phyloP scores from a whole-genome alignment of 2,797 vertebrate species.

The Synaphobranchus kaupii region DNA sequence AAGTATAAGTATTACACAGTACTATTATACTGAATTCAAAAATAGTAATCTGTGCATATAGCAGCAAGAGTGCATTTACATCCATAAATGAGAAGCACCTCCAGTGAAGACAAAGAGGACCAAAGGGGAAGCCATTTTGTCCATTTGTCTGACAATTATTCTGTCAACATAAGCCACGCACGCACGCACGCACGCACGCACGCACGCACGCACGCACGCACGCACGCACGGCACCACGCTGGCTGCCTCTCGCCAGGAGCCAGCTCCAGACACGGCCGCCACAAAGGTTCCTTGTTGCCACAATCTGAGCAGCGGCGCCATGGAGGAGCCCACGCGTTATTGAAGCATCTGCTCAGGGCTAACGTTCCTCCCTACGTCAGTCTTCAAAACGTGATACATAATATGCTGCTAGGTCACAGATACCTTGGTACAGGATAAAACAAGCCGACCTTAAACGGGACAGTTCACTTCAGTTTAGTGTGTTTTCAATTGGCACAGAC shows the following conservation, averaged over 20 bases:
- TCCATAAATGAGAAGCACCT: neutral
- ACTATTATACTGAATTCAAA: too few species aligned
- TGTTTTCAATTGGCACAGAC: too few species aligned
- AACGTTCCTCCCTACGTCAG: neutral
- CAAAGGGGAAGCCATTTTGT: neutral
- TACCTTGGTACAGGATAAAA: neutral
- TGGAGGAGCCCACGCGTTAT: neutral
- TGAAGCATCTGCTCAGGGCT: neutral
- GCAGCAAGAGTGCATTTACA: neutral
- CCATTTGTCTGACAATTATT: neutral
- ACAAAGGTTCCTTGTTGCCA: conserved; percentile 10
- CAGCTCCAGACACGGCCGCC: neutral
- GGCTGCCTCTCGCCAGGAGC: neutral
- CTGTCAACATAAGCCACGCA: neutral
- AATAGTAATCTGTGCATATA: too few species aligned
- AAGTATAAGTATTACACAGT: too few species aligned
- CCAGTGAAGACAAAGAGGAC: neutral
- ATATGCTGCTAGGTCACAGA: neutral
- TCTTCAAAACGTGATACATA: neutral
- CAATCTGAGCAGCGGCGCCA: neutral
- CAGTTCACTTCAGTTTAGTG: too few species aligned
- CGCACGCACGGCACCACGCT: conserved; percentile 7
- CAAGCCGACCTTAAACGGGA: neutral
- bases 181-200: too few species aligned
- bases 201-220: too few species aligned